phyloP scores from a whole-genome alignment of 2,888 invertebrate species.

The Leucozona laternaria region DNA sequence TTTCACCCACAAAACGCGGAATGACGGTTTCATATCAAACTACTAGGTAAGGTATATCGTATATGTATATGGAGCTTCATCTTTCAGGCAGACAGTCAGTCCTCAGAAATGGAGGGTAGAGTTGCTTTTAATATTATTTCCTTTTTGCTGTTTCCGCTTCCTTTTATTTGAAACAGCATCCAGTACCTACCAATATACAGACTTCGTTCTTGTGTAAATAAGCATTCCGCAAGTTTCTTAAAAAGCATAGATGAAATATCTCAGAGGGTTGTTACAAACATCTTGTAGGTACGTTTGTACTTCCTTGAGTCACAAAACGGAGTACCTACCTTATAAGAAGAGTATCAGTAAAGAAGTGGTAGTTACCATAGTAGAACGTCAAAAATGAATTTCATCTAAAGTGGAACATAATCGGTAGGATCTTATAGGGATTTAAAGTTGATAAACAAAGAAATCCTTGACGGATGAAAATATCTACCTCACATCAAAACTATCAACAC shows the following conservation, averaged over 20 bases:
- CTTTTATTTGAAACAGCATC: conserved; percentile 15
- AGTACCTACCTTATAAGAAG: background rate
- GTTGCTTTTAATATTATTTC: conserved; percentile 69
- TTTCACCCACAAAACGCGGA: conserved; percentile 44
- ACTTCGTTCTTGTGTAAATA: conserved; percentile 62
- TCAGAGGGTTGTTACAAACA: conserved; percentile 44
- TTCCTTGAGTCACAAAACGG: conserved; percentile 27
- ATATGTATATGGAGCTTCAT: conserved; percentile 25
- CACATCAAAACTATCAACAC: background rate
- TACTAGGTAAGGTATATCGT: background rate
- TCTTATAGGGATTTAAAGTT: conserved; percentile 16
- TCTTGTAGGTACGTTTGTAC: conserved; percentile 27
- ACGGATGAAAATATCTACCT: background rate
- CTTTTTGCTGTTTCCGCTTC: conserved; percentile 48
- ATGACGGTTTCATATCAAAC: conserved; percentile 42
- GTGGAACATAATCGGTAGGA: conserved; percentile 27
- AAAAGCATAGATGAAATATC: conserved; percentile 50
- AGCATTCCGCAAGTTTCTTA: conserved; percentile 58
- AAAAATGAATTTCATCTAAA: conserved; percentile 36
- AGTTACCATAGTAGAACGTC: conserved; percentile 30
- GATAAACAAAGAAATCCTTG: conserved; percentile 21
- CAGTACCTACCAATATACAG: background rate
- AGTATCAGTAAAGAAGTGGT: conserved; percentile 14
- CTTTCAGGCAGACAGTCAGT: conserved; percentile 49
- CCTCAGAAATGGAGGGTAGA: conserved; percentile 52